Conservation (phyloP, 2,888 invertebrate species). For the Xestoiulus laeticollis region DNA sequence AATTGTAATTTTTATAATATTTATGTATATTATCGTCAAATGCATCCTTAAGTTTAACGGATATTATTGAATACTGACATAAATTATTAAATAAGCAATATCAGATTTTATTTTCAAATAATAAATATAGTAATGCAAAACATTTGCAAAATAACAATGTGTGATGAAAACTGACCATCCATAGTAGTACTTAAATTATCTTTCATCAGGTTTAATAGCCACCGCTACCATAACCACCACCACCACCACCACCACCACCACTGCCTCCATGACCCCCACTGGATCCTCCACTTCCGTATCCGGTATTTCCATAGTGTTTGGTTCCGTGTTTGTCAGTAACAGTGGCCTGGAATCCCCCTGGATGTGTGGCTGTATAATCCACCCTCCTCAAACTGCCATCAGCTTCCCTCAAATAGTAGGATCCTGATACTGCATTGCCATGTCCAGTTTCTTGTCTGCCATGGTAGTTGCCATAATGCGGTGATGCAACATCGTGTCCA, state of each 20-base stretch:
- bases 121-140: too few species aligned
- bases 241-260: conserved; percentile 44
- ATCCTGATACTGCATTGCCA: conserved; percentile 50
- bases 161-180: not conserved
- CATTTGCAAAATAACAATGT: not conserved
- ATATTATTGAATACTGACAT: too few species aligned
- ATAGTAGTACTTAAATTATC: too few species aligned
- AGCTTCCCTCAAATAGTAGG: conserved; percentile 52
- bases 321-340: conserved; percentile 51
- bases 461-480: conserved; percentile 54
- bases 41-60: too few species aligned
- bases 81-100: too few species aligned
- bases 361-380: conserved; percentile 53
- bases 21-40: too few species aligned
- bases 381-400: conserved; percentile 53
- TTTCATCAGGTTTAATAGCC: conserved; percentile 39
- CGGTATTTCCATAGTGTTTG: conserved; percentile 48
- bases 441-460: conserved; percentile 50
- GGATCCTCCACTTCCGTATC: conserved; percentile 50
- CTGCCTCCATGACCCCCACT: conserved; percentile 41
- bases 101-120: too few species aligned
- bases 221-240: conserved; percentile 35
- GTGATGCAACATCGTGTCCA: conserved; percentile 50
- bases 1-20: too few species aligned
- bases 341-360: conserved; percentile 53